These are phyloP conservation scores for Ametastegia equiseti DNA, from an alignment of 2,888 invertebrate species.

Conservation along the genomic window DNA sequence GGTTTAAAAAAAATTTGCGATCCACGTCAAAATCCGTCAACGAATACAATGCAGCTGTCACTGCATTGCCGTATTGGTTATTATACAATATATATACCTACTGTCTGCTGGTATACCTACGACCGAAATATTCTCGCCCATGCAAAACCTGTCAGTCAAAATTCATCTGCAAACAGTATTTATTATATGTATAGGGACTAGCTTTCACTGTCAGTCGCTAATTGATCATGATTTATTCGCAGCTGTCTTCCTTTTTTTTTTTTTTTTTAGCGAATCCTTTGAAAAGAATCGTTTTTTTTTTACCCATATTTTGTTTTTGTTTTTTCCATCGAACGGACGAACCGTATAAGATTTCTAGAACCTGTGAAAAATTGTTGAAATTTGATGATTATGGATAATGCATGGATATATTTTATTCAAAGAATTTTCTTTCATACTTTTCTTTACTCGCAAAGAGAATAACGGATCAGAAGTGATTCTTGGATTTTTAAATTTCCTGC, in stretches of 20 bases:
- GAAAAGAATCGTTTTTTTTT: not conserved
- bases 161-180: not conserved
- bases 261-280: not conserved
- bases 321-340: not conserved
- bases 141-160: conserved; percentile 20
- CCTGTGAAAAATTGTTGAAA: no score
- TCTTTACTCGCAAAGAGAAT: not conserved
- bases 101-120: no score
- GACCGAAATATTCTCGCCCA: conserved; percentile 6
- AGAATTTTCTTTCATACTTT: not conserved
- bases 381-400: no score
- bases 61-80: not conserved
- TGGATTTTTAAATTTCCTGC: not conserved
- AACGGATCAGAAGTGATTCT: not conserved
- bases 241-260: not conserved
- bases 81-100: no score
- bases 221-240: conserved; percentile 12
- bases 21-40: conserved; percentile 10
- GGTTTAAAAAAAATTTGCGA: not conserved
- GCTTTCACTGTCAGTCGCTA: not conserved
- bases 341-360: no score
- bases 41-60: conserved; percentile 11
- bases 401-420: no score
- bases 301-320: not conserved
- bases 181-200: not conserved